Evolutionary conservation across 2,113 vertebrate genomes (phyloP).

Genomic region (Gobio gobio): DNA sequence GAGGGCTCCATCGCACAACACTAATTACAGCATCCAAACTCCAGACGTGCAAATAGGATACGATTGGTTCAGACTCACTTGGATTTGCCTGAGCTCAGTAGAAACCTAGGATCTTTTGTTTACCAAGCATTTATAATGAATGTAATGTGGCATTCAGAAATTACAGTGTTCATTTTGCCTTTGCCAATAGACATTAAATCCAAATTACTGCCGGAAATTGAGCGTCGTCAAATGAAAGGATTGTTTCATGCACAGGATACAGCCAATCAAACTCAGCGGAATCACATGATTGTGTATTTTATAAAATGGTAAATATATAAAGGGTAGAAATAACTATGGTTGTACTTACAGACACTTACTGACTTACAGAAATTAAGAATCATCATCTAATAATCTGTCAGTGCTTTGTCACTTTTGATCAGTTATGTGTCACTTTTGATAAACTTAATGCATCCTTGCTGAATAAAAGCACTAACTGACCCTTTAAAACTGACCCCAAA

Average conservation of each 20-base stretch:
- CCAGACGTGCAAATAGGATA: slow-evolving; percentile 66
- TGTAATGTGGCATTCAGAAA: slow-evolving; percentile 67
- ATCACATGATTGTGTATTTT: slow-evolving; percentile 4
- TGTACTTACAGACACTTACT: too few relatives aligned
- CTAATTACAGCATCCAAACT: slow-evolving; percentile 71
- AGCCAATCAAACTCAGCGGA: slow-evolving; percentile 40
- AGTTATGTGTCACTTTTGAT: not conserved
- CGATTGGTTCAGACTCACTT: slow-evolving; percentile 56
- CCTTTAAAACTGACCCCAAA: not conserved
- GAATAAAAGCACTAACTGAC: not conserved
- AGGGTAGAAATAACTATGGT: not conserved
- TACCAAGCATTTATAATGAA: slow-evolving; percentile 68
- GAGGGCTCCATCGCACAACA: slow-evolving; percentile 58
- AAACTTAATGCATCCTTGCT: not conserved
- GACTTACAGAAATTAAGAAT: not conserved
- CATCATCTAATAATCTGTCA: not conserved
- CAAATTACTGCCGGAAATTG: slow-evolving; percentile 72
- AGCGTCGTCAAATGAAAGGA: slow-evolving; percentile 65
- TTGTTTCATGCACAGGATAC: slow-evolving; percentile 57
- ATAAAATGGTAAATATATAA: not conserved
- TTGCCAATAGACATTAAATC: slow-evolving; percentile 71
- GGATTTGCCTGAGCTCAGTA: slow-evolving; percentile 43
- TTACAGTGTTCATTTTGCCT: slow-evolving; percentile 68
- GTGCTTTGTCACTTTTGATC: slow-evolving; percentile 8
- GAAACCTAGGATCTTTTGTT: slow-evolving; percentile 64